A percentile compares a stretch with the other conserved stretches of the same genome.
Conservation (phyloP, 2,888 invertebrate species). For the Tribolium freemani region DNA sequence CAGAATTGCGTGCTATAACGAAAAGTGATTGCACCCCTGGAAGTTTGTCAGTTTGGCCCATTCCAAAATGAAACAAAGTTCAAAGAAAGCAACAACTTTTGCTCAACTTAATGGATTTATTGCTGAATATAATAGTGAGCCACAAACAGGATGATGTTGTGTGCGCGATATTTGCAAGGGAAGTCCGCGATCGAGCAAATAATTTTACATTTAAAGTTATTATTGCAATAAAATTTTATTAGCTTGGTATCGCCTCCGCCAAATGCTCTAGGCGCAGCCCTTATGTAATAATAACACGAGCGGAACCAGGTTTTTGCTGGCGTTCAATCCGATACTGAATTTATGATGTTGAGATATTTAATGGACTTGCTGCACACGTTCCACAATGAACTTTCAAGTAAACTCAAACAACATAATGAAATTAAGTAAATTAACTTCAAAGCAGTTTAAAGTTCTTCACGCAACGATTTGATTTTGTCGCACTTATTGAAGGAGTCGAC, state of each 20-base stretch:
- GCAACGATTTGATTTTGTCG: too few species aligned
- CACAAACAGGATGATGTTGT: not conserved
- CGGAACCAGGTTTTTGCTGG: not conserved
- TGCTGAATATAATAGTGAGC: not conserved
- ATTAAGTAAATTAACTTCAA: not conserved
- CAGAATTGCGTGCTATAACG: slow-evolving; percentile 15
- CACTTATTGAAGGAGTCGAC: too few species aligned
- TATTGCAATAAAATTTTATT: slow-evolving; percentile 32
- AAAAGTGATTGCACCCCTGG: slow-evolving; percentile 12
- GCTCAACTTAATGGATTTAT: slow-evolving; percentile 22
- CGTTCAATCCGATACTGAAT: slow-evolving; percentile 2
- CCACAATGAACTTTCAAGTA: not conserved
- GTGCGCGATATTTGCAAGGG: slow-evolving; percentile 4
- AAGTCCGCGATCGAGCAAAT: slow-evolving; percentile 8
- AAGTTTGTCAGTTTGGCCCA: slow-evolving; percentile 1
- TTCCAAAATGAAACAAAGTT: slow-evolving; percentile 6
- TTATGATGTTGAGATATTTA: not conserved
- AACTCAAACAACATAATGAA: not conserved
- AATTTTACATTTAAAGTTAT: slow-evolving; percentile 29
- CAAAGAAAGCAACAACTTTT: not conserved
- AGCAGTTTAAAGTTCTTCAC: too few species aligned
- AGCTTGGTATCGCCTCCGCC: slow-evolving; percentile 2
- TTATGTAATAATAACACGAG: slow-evolving; percentile 21
- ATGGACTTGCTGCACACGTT: not conserved
- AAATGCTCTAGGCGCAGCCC: not conserved